phyloP scores from a whole-genome alignment of 2,888 invertebrate species.

The Pteria penguin region DNA sequence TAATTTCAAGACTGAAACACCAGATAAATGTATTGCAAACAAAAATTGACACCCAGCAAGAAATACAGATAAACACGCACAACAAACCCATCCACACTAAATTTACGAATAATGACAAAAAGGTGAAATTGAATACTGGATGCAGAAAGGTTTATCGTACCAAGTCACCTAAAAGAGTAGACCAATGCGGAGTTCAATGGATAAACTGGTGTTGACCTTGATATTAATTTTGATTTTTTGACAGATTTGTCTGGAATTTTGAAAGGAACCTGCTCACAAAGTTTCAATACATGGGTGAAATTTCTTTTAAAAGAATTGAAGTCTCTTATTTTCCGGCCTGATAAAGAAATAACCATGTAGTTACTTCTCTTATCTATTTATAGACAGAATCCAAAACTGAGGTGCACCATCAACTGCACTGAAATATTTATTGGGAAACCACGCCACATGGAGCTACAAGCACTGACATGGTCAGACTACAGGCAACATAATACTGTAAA shows the following conservation, averaged over 20 bases:
- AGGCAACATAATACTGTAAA: neutral
- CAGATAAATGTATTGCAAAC: no score
- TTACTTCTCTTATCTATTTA: neutral
- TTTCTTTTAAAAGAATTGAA: conserved; percentile 2
- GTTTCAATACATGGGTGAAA: conserved; percentile 6
- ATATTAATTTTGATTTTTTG: conserved; percentile 3
- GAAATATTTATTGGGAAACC: neutral
- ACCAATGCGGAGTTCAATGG: neutral
- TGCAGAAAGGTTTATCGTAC: no score
- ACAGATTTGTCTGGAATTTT: neutral
- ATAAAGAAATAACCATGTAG: neutral
- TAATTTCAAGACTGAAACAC: no score
- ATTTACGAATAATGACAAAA: neutral
- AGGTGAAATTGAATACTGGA: neutral
- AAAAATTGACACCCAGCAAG: no score
- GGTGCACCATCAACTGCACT: conserved; percentile 10
- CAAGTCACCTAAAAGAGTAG: conserved; percentile 7
- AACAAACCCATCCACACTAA: no score
- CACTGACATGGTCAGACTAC: neutral
- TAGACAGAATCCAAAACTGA: conserved; percentile 1
- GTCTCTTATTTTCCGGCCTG: neutral
- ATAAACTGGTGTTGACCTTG: conserved; percentile 2
- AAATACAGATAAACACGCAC: no score
- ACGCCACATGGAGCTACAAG: conserved; percentile 1
- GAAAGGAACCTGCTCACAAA: neutral